These are phyloP conservation scores for Platyrinchus mystaceus DNA, from an alignment of 2,797 vertebrate genomes.

Conservation along the genomic window DNA sequence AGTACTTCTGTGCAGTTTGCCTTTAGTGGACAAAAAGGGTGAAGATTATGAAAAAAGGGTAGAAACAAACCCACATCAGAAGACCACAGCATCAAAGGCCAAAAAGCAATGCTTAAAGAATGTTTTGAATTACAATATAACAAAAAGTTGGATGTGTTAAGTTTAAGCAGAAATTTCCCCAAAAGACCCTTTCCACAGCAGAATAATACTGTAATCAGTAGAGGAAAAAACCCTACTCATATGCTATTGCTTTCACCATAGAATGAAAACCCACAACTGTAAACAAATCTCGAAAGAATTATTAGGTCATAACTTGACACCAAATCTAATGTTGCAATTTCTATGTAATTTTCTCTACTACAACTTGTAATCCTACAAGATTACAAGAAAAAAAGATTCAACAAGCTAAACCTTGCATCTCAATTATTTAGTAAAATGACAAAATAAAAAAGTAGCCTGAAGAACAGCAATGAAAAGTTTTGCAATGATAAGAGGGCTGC, in stretches of 20 bases:
- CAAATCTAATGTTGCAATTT: not conserved
- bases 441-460: not conserved
- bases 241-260: not conserved
- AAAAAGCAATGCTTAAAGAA: slow-evolving; percentile 39
- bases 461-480: not conserved
- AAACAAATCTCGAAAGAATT: not conserved
- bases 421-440: not conserved
- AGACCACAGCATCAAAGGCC: slow-evolving; percentile 32
- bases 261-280: not conserved
- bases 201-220: not conserved
- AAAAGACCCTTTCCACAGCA: not conserved
- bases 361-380: not conserved
- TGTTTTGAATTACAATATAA: not conserved
- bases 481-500: not conserved
- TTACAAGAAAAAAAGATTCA: not conserved
- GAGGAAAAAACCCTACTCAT: not conserved
- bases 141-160: not conserved
- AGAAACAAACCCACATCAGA: slow-evolving; percentile 46
- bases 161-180: not conserved
- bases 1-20: slow-evolving; percentile 58
- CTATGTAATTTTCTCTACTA: not conserved
- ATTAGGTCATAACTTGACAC: not conserved
- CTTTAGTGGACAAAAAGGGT: slow-evolving; percentile 53
- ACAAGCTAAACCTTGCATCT: not conserved
- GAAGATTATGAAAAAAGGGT: slow-evolving; percentile 53